Evolutionary conservation across 2,113 vertebrate species (phyloP).

Genomic region (Solea senegalensis): DNA sequence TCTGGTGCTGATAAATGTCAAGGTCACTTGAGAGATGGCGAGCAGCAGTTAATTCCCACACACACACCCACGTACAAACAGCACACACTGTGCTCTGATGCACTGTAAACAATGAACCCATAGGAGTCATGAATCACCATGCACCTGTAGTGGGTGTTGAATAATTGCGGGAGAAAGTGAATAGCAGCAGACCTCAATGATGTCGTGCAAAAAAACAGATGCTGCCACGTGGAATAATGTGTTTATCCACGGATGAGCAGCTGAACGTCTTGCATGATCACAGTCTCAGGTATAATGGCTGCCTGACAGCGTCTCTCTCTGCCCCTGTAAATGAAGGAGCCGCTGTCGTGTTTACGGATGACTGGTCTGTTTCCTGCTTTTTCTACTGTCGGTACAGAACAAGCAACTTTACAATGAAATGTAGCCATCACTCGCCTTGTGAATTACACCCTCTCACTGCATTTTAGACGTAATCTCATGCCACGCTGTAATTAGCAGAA

Average conservation of each 20-base stretch:
- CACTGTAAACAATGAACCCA: slow-evolving; percentile 17
- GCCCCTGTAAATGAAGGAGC: slow-evolving; percentile 40
- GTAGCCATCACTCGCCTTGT: slow-evolving; percentile 1
- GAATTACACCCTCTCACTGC: slow-evolving; percentile 3
- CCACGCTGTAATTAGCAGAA: slow-evolving; percentile 25
- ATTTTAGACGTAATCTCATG: slow-evolving; percentile 17
- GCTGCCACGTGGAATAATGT: slow-evolving; percentile 41
- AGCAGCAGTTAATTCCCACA: slow-evolving; percentile 37
- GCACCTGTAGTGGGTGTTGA: neutral
- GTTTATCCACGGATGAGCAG: slow-evolving; percentile 39
- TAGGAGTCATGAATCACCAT: neutral
- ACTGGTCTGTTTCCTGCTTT: slow-evolving; percentile 35
- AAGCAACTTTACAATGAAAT: neutral
- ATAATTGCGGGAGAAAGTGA: neutral
- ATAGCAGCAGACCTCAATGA: slow-evolving; percentile 11
- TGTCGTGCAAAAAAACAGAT: slow-evolving; percentile 31
- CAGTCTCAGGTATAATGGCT: slow-evolving; percentile 52
- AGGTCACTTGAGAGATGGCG: slow-evolving; percentile 51
- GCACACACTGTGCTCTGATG: neutral
- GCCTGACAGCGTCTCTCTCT: slow-evolving; percentile 28
- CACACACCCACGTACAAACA: slow-evolving; percentile 5
- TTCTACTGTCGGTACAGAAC: neutral
- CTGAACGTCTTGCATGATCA: slow-evolving; percentile 29
- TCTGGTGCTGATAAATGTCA: slow-evolving; percentile 62
- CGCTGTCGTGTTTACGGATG: slow-evolving; percentile 35